These are phyloP conservation scores for Ceyx cyanopectus DNA, from an alignment of 2,113 vertebrate species.

Conservation along the genomic window DNA sequence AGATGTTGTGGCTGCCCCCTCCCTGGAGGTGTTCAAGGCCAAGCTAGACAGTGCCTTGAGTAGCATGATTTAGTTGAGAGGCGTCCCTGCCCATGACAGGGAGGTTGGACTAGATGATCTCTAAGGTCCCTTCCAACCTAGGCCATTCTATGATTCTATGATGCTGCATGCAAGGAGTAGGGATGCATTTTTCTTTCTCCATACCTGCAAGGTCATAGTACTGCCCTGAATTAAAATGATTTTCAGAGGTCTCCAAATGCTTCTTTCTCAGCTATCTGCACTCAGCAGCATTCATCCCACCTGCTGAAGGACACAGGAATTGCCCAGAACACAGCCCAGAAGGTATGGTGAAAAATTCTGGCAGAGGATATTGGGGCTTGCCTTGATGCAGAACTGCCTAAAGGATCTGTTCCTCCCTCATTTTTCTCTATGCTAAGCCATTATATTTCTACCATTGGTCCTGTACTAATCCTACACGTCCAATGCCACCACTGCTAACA, in stretches of 20 bases:
- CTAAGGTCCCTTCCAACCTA: too few relatives aligned
- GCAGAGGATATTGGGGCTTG: rapidly evolving
- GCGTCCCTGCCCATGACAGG: too few relatives aligned
- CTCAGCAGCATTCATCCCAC: not conserved
- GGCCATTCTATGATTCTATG: too few relatives aligned
- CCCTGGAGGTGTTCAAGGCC: too few relatives aligned
- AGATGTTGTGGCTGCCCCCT: too few relatives aligned
- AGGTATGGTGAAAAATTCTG: not conserved
- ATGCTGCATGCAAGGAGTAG: not conserved
- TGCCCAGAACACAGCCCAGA: not conserved
- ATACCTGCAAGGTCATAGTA: not conserved
- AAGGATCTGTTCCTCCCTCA: not conserved
- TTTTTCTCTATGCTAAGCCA: not conserved
- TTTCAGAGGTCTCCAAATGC: not conserved
- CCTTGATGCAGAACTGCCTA: not conserved
- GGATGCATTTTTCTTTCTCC: not conserved
- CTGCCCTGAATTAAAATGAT: not conserved
- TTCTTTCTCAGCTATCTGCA: not conserved
- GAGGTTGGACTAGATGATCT: too few relatives aligned
- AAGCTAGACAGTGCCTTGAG: too few relatives aligned
- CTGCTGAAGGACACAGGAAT: not conserved
- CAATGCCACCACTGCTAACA: not conserved
- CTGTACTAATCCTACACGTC: not conserved
- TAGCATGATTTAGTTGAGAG: too few relatives aligned
- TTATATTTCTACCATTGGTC: not conserved